Conservation (phyloP, 2,113 vertebrate genomes). For the human region GRCh38 chr7:7747001-7747500, state of each 20-base stretch:
- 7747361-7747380: neutral
- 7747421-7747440: neutral
- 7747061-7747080: constrained; percentile 24
- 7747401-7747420: neutral
- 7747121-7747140: neutral
- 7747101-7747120: neutral
- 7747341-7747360: neutral
- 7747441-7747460: neutral
- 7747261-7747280: constrained; percentile 2
- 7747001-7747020: neutral
- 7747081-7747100: neutral
- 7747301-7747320: neutral
- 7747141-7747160: neutral
- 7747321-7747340: neutral
- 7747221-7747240: neutral
- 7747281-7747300: neutral
- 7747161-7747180: neutral
- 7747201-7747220: neutral
- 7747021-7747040: constrained; percentile 31
- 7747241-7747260: neutral
- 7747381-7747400: neutral
- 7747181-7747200: neutral
- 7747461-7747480: neutral
- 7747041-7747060: neutral
- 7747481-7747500: neutral